Conservation (phyloP, 2,113 vertebrate species). For the Mixornis gularis region DNA sequence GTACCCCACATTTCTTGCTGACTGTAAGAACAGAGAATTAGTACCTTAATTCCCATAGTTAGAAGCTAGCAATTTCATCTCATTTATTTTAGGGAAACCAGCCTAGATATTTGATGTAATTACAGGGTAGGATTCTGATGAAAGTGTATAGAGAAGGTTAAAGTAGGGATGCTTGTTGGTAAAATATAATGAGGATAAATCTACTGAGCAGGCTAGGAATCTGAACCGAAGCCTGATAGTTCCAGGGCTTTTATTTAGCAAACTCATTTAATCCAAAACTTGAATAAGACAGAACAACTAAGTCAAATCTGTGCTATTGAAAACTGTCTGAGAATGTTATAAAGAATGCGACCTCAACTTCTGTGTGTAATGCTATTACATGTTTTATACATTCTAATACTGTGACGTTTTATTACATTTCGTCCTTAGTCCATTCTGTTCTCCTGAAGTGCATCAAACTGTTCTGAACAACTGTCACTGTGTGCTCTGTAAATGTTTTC, state of each 20-base stretch:
- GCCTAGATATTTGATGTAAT: background rate
- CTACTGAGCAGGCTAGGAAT: background rate
- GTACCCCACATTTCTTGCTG: background rate
- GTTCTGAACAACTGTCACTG: background rate
- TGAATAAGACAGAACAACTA: background rate
- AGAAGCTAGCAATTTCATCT: background rate
- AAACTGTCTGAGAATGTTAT: background rate
- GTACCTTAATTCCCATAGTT: background rate
- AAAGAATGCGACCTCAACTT: background rate
- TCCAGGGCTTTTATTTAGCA: background rate
- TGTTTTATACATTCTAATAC: background rate
- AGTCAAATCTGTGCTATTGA: background rate
- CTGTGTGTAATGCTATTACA: background rate
- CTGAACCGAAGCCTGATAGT: background rate
- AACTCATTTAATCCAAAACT: background rate
- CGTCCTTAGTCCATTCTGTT: background rate
- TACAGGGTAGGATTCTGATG: background rate
- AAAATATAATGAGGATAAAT: background rate
- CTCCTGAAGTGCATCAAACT: background rate
- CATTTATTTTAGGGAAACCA: background rate
- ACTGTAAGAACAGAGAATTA: background rate
- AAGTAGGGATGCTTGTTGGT: background rate
- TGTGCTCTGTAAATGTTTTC: conserved; percentile 11
- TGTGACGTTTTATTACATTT: background rate
- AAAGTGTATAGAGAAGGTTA: background rate